Base-by-base conservation (phyloP, 37 sponge, comb jelly and placozoan genomes). In the Aplysina aerophoba region DNA sequence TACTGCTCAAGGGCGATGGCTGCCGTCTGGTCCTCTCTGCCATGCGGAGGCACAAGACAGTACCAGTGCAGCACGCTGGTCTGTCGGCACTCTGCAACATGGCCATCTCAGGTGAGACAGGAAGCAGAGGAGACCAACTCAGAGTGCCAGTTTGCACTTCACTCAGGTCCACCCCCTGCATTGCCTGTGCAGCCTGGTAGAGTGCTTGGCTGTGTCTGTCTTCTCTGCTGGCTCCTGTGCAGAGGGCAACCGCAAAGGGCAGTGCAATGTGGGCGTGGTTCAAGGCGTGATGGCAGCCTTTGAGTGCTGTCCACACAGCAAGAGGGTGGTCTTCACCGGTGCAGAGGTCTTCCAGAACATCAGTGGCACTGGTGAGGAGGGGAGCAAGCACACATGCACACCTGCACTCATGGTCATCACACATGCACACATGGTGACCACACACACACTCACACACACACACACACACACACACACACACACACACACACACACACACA, bases 321-420 rank as follows among this genome's bases (percentile, higher is more conserved):
- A 75, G 50, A 41, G 78, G 78, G 78, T 75, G 41, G 78, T 75
- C 24, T 75, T 40, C 53, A 75, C 78, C 39, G 78, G 54, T 75
- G 78, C 78, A 40, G 54, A 75, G 78, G 78, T 75, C n/a, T 39
- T 75, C 14, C 78, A 75, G 78, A 75, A 75, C 54, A 37, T 75
- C 78, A 75, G 78, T 75, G 78, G 50, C 38, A 41, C 78, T 40
- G 78, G 78, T 75, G 24, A 6, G 78, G 21, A 44, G 50, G 50
- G 50, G 50, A 44, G 8, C n/a, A 64, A 38, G 0, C 21, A 34
- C 50, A 38, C 28, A 64, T 55, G 39, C 5, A 64, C 67, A 65
- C 39, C 20, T 68, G 6, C 25, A 67, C 69, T 11, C 55, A 67
- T n/a, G n/a, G n/a, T n/a, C n/a, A n/a, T n/a, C 24, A 36, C 24